Base-by-base conservation (phyloP, 1,140 invertebrate genomes). In the Stratiolaelaps scimitus region DNA sequence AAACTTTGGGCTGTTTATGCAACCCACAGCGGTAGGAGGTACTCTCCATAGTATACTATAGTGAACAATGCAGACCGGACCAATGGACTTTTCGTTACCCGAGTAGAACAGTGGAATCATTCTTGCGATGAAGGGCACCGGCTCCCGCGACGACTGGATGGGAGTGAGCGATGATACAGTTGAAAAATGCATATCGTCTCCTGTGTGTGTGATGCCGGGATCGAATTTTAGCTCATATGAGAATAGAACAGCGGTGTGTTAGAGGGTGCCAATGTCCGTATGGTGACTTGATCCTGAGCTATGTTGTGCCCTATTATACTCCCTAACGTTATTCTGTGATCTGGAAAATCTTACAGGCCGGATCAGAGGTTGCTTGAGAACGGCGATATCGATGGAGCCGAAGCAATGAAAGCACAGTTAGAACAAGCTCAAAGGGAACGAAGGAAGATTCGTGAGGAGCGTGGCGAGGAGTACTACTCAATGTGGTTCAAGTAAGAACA, bases 381-480 rank as follows among this genome's bases (percentile, higher is more conserved):
- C 74, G 87, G 87, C 2, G 81, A 87, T 72, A 77, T 89, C 44
- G 75, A 79, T 15, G 79, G 78, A 26, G 86, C 87, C 0, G 87
- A 90, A 76, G 75, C 76, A 26, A 76, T 83, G 69, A 89, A 89
- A 74, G 71, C 80, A 19, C 76, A 81, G 69, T 72, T 87, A 46
- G 85, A 87, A 74, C 81, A 83, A 69, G 72, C 76, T 10, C 85
- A 87, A 73, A 72, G 85, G 45, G 85, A 86, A 43, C 74, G 82
- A 45, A 74, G 83, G 64, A 84, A 83, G 72, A 72, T 77, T 60
- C 73, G 80, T 60, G 83, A 85, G 70, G 79, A 80, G 67, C 73
- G 78, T 30, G 78, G 77, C 19, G 72, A 74, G 40, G 70, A 74
- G 1, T 78, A 83, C 72, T 72, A 76, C 60, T 80, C 83, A 5